Percentiles rank a stretch among this genome's conserved stretches.
These are phyloP conservation scores for Lepus townsendii DNA, from an alignment of 2,797 vertebrate genomes.

Conservation along the genomic window DNA sequence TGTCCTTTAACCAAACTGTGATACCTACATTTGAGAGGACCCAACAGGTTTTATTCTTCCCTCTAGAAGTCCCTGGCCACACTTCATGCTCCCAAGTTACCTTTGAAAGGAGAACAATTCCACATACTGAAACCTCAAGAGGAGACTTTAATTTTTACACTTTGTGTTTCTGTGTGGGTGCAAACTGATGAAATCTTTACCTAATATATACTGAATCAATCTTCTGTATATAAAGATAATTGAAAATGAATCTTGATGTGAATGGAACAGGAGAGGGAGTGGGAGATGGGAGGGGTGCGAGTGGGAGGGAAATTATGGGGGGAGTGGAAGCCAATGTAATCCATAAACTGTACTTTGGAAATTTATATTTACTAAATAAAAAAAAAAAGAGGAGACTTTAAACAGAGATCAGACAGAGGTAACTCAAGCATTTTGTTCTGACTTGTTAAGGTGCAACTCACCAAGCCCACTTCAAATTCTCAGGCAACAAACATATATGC, in stretches of 20 bases:
- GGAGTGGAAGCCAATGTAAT: too few species aligned
- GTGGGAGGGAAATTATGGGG: too few species aligned
- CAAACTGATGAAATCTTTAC: too few species aligned
- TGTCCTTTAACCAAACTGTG: conserved; percentile 89
- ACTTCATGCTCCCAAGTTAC: conserved; percentile 88
- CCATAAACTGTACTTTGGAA: too few species aligned
- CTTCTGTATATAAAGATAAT: too few species aligned
- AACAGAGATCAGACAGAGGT: conserved; percentile 88
- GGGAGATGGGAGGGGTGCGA: too few species aligned
- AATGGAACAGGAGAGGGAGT: too few species aligned
- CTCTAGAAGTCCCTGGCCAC: conserved; percentile 87
- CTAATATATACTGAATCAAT: too few species aligned
- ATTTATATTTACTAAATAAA: too few species aligned
- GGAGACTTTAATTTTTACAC: conserved; percentile 87
- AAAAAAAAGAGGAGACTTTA: conserved; percentile 88
- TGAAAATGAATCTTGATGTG: too few species aligned
- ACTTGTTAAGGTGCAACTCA: not conserved
- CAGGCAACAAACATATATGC: not conserved
- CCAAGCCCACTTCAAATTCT: not conserved
- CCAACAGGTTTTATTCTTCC: conserved; percentile 82
- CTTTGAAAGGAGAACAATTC: conserved; percentile 92
- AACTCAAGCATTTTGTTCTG: conserved; percentile 83
- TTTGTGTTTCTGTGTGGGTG: too few species aligned
- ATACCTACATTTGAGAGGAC: conserved; percentile 86
- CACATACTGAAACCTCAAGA: conserved; percentile 88